phyloP scores from a whole-genome alignment of 2,888 invertebrate genomes.

The Lasiommata megera region DNA sequence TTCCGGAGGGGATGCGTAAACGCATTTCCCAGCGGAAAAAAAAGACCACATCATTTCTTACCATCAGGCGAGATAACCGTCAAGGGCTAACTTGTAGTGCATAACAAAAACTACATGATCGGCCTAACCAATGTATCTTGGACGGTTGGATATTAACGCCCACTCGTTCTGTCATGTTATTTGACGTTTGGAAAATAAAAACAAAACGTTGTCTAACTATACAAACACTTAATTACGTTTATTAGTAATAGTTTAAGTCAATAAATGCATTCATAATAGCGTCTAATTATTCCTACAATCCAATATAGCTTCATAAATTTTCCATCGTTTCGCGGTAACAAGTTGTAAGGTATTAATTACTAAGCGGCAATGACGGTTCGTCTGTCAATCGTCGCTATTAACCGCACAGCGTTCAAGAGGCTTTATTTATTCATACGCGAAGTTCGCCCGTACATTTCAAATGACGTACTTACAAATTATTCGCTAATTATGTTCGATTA shows the following conservation, averaged over 20 bases:
- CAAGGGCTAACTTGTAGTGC: too few species aligned
- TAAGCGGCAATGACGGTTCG: constrained; percentile 14
- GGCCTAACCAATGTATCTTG: too few species aligned
- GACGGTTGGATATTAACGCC: too few species aligned
- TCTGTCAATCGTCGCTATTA: constrained; percentile 10
- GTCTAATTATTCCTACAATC: neutral
- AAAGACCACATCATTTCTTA: too few species aligned
- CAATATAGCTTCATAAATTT: constrained; percentile 16
- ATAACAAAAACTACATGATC: too few species aligned
- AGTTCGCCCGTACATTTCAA: constrained; percentile 15
- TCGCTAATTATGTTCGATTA: constrained; percentile 11
- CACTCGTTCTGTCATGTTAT: too few species aligned
- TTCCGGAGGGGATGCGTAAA: too few species aligned
- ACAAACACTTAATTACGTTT: too few species aligned
- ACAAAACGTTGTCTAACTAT: too few species aligned
- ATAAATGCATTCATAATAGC: neutral
- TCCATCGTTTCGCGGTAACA: constrained; percentile 16
- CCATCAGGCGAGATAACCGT: too few species aligned
- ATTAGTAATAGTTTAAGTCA: neutral
- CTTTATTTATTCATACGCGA: constrained; percentile 28
- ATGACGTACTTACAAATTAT: constrained; percentile 10
- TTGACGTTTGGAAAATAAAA: too few species aligned
- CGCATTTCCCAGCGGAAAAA: too few species aligned
- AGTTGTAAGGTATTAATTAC: constrained; percentile 24
- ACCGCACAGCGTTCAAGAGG: constrained; percentile 4